Base-by-base conservation (phyloP, 1,140 invertebrate genomes). In the Lepidurus couesii region DNA sequence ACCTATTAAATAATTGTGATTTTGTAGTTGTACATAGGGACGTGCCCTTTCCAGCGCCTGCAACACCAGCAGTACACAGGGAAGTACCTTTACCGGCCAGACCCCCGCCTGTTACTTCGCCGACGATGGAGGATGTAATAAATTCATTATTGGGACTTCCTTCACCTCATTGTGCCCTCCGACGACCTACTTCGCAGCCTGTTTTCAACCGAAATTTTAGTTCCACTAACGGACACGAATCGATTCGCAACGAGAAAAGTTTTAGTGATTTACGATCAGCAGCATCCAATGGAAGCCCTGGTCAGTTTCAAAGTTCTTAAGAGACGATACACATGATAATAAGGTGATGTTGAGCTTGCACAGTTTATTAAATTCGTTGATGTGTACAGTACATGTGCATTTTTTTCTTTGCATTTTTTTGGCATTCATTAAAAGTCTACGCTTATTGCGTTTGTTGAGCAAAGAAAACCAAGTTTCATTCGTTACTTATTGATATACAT, bases 91-190 rank as follows among this genome's bases (percentile, higher is more conserved):
- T 34, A 3, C 34, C 34, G 34, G 3, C 34, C 44, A 42, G 21
- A 42, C 8, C 76, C 16, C 44, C 75, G 77, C 24, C 75, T 11
- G 34, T 92, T 75, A 90, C 90, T 82, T 92, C 92, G 79, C 93
- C 94, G 75, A 95, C 93, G 74, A 88, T 97, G 84, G 95, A 96
- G 87, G 95, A 97, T 88, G 95, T 96, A 77, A 88, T 97, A 84
- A 94, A 96, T 85, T 94, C 93, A 78, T 89, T 97, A 81, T 89
- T 96, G 83, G 94, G 93, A 81, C 89, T 96, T 81, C 91, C 92
- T 75, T 88, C 90, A 80, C 88, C 90, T 83, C 42, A 79, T 53
- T 16, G 82, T 82, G 79, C 26, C 78, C 82, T 80, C 24, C 83
- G 81, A 76, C 82, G 81, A 42, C 81, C 79, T 75, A 80, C 79